Evolutionary conservation across 2,888 invertebrate genomes (phyloP), one percentile per base, ranked within the genome.

Genomic region (Bellardia bayeri): DNA sequence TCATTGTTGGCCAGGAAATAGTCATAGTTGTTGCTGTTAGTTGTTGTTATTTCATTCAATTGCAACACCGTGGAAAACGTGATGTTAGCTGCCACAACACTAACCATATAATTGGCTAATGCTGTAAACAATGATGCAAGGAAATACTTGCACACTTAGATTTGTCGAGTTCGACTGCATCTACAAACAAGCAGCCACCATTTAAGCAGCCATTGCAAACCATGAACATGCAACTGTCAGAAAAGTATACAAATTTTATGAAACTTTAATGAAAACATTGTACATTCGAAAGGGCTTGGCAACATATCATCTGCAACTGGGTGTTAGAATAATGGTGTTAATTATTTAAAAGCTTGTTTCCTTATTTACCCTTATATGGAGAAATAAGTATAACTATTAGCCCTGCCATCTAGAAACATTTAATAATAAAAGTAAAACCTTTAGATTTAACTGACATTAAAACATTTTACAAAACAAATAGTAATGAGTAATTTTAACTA

Each of bases 31-130:
- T 51, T 30, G 51, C 30, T 71, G 49, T 16, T 56, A 33, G 54
- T 81, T 81, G n/a, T 56, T 40, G 54, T 78, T 85, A 51, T 58
- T 23, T 61, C 54, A 68, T 72, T 72, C 30, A 51, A 81, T 82
- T 74, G 61, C 68, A 51, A 79, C 61, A 82, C 51, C 61, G 82
- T 68, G 56, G 45, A 66, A 86, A 82, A 78, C 82, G 85, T 86
- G 76, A 81, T 81, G 71, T 72, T 78, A 61, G 61, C 72, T 54
- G 68, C 82, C 68, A 78, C 72, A 82, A 68, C 61, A 49, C 51
- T 63, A 74, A 78, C 82, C 82, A 82, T 79, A 49, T 86, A 82
- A 79, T 82, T 82, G 82, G 82, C 82, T 74, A 82, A 82, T 61
- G 58, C 23, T 86, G 56, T 42, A 71, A 74, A 80, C 72, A 79